Base-by-base conservation (phyloP, 1,140 invertebrate species). In the Drosophila oshimai region DNA sequence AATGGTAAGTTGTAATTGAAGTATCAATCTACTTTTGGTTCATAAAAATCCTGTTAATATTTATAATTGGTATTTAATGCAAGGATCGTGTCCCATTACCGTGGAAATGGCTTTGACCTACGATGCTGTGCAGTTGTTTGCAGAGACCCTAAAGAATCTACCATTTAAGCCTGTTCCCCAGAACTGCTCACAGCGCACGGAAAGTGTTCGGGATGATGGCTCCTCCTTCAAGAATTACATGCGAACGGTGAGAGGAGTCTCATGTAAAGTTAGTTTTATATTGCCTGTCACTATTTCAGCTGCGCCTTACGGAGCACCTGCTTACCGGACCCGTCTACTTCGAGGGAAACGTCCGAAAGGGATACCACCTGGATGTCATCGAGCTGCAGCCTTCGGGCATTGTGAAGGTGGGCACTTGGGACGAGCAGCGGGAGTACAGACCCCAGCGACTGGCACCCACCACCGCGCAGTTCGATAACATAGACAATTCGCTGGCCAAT, bases 151-250 rank as follows among this genome's bases (percentile, higher is more conserved):
- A 0, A 89, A 61, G 37, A 55, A 89, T 37, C 50, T 90, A 1
- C 71, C 75, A 3, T 74, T 89, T 1, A 86, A 77, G n/a, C 89
- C 87, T 0, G 53, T 74, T 0, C 10, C 80, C 0, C 65, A 90
- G 15, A 92, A 92, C 13, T 98, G 97, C 86, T 94, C 96, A 0
- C 81, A 81, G 13, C 75, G 83, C 20, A 88, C 78, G 3, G 89
- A 90, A 62, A 88, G 62, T 37, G 86, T 89, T 2, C 47, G 80
- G 1, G 86, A 90, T 36, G 86, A 90, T 84, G 97, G 97, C 3
- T 95, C 94, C 46, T 96, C 94, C 62, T 93, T 98, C 17, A 93
- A 95, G 37, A 98, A 98, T 92, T 96, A 95, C 76, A 96, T 98
- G 89, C 57, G 89, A 51, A 89, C 86, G 45, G 89, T 89, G 12